These are phyloP conservation scores for Tinea semifulvella DNA, from an alignment of 2,888 invertebrate genomes.

Conservation along the genomic window DNA sequence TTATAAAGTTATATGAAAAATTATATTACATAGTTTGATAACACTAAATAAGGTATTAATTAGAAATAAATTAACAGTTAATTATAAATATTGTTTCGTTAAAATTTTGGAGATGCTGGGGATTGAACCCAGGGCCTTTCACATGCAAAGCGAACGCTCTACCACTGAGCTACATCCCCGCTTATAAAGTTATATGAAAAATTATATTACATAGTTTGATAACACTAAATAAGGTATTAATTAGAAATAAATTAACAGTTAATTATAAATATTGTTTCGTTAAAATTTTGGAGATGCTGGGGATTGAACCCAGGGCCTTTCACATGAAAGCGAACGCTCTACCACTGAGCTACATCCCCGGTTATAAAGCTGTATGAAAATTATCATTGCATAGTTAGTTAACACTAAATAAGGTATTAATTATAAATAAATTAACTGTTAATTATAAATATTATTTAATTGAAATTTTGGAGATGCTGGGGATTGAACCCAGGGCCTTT, in stretches of 20 bases:
- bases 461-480: no score
- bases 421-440: no score
- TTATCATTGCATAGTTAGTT: not conserved
- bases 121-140: slow-evolving; percentile 99
- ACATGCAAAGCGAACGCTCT: slow-evolving; percentile 99
- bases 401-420: not conserved
- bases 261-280: not conserved
- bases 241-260: not conserved
- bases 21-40: not conserved
- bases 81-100: no score
- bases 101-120: slow-evolving; percentile 80
- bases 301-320: slow-evolving; percentile 99
- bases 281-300: slow-evolving; percentile 77
- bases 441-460: no score
- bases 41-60: not conserved
- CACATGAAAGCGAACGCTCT: slow-evolving; percentile 99
- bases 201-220: no score
- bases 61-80: no score
- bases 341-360: slow-evolving; percentile 93
- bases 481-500: no score
- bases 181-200: no score
- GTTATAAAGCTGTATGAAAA: not conserved
- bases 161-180: slow-evolving; percentile 97
- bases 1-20: not conserved
- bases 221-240: not conserved